Percentiles rank a stretch among this genome's conserved stretches.
Conservation (phyloP, 2,888 invertebrate species). For the Nomada flava region DNA sequence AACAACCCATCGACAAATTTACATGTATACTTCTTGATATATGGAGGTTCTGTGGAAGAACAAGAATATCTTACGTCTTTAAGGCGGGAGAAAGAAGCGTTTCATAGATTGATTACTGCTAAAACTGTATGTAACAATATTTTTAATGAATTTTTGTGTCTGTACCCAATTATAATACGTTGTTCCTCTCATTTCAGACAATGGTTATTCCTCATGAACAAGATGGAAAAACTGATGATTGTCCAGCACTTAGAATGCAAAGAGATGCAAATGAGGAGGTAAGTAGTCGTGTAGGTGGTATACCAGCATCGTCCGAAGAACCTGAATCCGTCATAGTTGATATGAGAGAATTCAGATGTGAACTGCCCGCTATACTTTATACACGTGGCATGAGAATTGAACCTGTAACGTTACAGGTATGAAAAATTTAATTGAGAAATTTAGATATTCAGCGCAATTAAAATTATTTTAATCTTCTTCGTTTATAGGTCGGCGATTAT, state of each 20-base stretch:
- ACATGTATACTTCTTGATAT: constrained; percentile 95
- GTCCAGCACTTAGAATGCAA: constrained; percentile 83
- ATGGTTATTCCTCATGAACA: constrained; percentile 95
- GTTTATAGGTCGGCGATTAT: constrained; percentile 95
- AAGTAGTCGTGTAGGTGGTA: constrained; percentile 89
- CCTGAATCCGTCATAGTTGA: constrained; percentile 91
- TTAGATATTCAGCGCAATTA: not conserved
- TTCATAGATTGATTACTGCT: constrained; percentile 95
- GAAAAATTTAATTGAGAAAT: constrained; percentile 2
- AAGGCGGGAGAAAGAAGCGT: constrained; percentile 96
- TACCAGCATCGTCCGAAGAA: constrained; percentile 74
- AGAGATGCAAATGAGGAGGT: constrained; percentile 67
- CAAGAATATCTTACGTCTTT: constrained; percentile 97
- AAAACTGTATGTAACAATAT: constrained; percentile 90
- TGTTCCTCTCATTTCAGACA: constrained; percentile 85
- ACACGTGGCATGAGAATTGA: constrained; percentile 96
- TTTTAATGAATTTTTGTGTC: constrained; percentile 3
- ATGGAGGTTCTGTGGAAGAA: constrained; percentile 97
- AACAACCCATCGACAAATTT: constrained; percentile 84
- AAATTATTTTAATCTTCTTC: not conserved
- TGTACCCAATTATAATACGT: not conserved
- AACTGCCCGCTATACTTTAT: constrained; percentile 97
- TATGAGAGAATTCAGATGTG: constrained; percentile 98
- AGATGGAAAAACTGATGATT: constrained; percentile 92
- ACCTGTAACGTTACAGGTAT: constrained; percentile 92